Evolutionary conservation across 2,888 invertebrate genomes (phyloP).

Genomic region (Meiosimyza platycephala): DNA sequence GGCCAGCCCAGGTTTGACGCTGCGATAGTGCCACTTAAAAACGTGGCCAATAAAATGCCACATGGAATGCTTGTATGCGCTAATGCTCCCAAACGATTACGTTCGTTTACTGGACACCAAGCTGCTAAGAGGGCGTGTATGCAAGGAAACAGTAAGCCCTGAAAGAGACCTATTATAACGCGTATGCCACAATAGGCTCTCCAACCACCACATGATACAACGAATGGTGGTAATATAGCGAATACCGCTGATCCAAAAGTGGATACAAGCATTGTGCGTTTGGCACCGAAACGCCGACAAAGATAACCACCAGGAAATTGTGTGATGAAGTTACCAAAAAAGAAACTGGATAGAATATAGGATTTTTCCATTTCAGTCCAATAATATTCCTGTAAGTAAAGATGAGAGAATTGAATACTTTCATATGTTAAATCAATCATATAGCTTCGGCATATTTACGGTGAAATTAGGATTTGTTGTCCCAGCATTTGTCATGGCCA

Average conservation of each 20-base stretch:
- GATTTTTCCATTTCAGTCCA: conserved; percentile 70
- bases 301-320: conserved; percentile 76
- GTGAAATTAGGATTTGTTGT: conserved; percentile 68
- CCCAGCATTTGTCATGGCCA: conserved; percentile 77
- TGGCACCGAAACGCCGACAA: conserved; percentile 78
- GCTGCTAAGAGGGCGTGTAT: conserved; percentile 75
- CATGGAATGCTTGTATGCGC: conserved; percentile 73
- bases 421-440: too few species aligned
- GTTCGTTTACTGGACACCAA: conserved; percentile 76
- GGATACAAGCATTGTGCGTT: conserved; percentile 71
- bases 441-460: conserved; percentile 65
- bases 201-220: conserved; percentile 75
- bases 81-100: conserved; percentile 71
- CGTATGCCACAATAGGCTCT: conserved; percentile 72
- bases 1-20: conserved; percentile 50
- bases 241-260: conserved; percentile 75
- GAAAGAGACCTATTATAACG: conserved; percentile 75
- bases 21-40: conserved; percentile 73
- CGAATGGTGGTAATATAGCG: conserved; percentile 76
- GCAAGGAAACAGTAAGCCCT: conserved; percentile 76
- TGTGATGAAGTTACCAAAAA: conserved; percentile 80
- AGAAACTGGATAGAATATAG: conserved; percentile 78
- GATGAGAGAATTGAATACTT: conserved; percentile 40
- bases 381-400: conserved; percentile 58
- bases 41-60: conserved; percentile 75